A percentile compares a stretch with the other conserved stretches of the same genome.
Evolutionary conservation across 2,888 invertebrate genomes (phyloP).

Genomic region (Pyrgus malvae): DNA sequence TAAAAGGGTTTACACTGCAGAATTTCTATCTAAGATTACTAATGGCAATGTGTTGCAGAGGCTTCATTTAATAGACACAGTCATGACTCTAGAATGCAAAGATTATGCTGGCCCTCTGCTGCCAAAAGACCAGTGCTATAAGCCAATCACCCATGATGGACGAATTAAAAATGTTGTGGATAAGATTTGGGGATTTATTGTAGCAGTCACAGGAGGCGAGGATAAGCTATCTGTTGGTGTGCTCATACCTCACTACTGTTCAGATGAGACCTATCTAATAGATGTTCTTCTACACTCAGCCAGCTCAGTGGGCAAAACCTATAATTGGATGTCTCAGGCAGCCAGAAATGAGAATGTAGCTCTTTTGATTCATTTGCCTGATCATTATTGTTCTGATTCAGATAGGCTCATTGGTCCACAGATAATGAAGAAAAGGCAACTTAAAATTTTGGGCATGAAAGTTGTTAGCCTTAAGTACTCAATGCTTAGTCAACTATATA

Average conservation of each 20-base stretch:
- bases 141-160: slow-evolving; percentile 77
- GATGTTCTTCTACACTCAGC: slow-evolving; percentile 82
- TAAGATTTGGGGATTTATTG: slow-evolving; percentile 66
- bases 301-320: slow-evolving; percentile 57
- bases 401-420: slow-evolving; percentile 83
- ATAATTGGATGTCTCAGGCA: slow-evolving; percentile 68
- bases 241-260: slow-evolving; percentile 77
- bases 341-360: slow-evolving; percentile 75
- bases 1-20: slow-evolving; percentile 81
- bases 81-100: slow-evolving; percentile 84
- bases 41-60: slow-evolving; percentile 69
- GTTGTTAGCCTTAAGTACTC: slow-evolving; percentile 82
- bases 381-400: slow-evolving; percentile 83
- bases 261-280: slow-evolving; percentile 81
- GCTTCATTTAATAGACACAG: slow-evolving; percentile 83
- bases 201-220: slow-evolving; percentile 64
- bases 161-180: slow-evolving; percentile 76
- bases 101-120: slow-evolving; percentile 81
- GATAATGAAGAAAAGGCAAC: slow-evolving; percentile 83
- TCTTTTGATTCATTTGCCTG: slow-evolving; percentile 83
- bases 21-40: slow-evolving; percentile 82
- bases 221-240: slow-evolving; percentile 75
- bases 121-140: slow-evolving; percentile 75
- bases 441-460: slow-evolving; percentile 83
- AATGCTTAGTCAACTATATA: slow-evolving; percentile 69